Evolutionary conservation across 2,888 invertebrate species (phyloP).

Genomic region (Epirrhoe tristata): DNA sequence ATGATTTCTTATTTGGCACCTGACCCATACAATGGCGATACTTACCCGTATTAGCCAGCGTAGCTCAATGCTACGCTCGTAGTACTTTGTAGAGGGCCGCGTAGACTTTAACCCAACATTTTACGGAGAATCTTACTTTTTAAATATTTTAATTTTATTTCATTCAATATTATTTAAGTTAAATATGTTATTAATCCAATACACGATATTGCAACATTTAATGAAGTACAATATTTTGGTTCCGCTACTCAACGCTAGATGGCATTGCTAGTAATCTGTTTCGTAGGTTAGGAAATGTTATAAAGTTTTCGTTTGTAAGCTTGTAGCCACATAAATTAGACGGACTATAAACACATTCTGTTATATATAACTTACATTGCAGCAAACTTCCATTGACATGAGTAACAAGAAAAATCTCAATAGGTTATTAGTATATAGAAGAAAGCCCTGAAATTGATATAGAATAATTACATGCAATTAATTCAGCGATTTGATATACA

Average conservation of each 20-base stretch:
- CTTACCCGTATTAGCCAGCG: too few species aligned
- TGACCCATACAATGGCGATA: too few species aligned
- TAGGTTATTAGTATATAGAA: too few species aligned
- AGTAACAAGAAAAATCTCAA: too few species aligned
- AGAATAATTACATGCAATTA: too few species aligned
- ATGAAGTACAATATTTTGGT: conserved; percentile 6
- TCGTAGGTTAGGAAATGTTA: conserved; percentile 2
- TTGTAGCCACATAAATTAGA: neutral
- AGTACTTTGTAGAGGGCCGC: neutral
- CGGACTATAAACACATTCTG: neutral
- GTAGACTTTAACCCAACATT: neutral
- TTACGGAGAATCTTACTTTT: too few species aligned
- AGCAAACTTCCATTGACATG: too few species aligned
- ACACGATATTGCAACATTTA: neutral
- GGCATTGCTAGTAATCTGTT: conserved; percentile 51
- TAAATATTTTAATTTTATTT: neutral
- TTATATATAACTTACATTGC: too few species aligned
- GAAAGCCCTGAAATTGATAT: too few species aligned
- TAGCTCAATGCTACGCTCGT: neutral
- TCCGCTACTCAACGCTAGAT: conserved; percentile 64
- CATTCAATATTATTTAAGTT: neutral
- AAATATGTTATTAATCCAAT: neutral
- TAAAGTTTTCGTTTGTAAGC: neutral
- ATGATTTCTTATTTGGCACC: too few species aligned
- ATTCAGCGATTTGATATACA: too few species aligned